phyloP scores from a whole-genome alignment of 2,888 invertebrate genomes.

The Acronicta psi region DNA sequence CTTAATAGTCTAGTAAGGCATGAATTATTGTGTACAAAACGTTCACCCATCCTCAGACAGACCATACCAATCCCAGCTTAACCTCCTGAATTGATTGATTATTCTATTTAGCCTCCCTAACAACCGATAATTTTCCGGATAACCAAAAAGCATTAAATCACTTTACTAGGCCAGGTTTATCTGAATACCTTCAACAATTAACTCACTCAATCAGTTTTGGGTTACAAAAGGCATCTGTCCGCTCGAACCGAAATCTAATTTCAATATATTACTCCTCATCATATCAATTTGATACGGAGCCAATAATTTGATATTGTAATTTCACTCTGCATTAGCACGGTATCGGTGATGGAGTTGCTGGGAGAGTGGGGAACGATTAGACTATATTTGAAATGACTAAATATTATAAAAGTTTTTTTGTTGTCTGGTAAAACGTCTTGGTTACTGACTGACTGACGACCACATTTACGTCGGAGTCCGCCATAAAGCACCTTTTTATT shows the following conservation, averaged over 20 bases:
- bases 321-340: conserved; percentile 53
- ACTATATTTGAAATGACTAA: conserved; percentile 2
- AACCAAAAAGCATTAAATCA: conserved; percentile 12
- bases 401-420: neutral
- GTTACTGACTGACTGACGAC: no score
- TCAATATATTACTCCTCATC: conserved; percentile 45
- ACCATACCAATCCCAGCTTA: no score
- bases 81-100: no score
- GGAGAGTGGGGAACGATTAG: neutral
- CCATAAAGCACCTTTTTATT: no score
- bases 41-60: no score
- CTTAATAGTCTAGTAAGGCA: no score
- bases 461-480: no score
- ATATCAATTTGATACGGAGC: conserved; percentile 49
- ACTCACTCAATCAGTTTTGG: conserved; percentile 27
- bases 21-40: no score
- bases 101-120: neutral
- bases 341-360: conserved; percentile 31
- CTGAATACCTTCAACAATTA: conserved; percentile 11
- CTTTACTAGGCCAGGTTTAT: conserved; percentile 9
- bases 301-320: conserved; percentile 60
- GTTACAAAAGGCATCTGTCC: conserved; percentile 41
- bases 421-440: no score
- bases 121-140: neutral
- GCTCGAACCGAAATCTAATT: conserved; percentile 40